Conservation (phyloP, 2,888 invertebrate genomes). For the Odontomyia ornata region DNA sequence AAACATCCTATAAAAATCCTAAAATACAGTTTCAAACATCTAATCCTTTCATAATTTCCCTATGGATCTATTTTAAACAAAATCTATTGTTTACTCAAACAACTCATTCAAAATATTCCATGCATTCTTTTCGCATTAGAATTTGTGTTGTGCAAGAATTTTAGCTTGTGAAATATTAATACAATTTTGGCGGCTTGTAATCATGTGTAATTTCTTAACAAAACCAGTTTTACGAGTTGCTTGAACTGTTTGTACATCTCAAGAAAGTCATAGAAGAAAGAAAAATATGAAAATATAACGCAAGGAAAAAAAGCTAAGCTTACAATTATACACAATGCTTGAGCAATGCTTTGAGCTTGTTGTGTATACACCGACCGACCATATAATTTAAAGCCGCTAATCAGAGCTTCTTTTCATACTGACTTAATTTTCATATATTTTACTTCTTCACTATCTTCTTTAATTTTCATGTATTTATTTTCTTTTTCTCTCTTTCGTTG, state of each 20-base stretch:
- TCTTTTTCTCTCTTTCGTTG: not conserved
- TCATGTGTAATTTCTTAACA: not conserved
- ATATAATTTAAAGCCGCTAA: not conserved
- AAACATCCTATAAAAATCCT: too few species aligned
- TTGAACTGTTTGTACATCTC: not conserved
- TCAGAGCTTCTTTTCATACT: not conserved
- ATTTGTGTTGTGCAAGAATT: too few species aligned
- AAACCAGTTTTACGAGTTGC: constrained; percentile 3
- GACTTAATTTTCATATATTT: not conserved
- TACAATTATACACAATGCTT: not conserved
- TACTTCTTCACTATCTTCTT: not conserved
- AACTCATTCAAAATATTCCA: too few species aligned
- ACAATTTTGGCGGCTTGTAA: not conserved
- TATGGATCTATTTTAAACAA: too few species aligned
- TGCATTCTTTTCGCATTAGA: too few species aligned
- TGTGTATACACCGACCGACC: not conserved
- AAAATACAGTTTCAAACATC: too few species aligned
- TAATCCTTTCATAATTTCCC: too few species aligned
- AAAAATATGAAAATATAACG: not conserved
- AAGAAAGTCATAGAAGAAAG: not conserved
- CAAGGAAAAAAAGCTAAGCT: not conserved
- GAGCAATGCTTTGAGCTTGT: not conserved
- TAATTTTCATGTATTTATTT: not conserved
- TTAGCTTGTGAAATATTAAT: constrained; percentile 13
- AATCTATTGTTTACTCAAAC: too few species aligned